These are phyloP conservation scores for Sinodicranocentrus sp. DNA, from an alignment of 2,888 invertebrate genomes.

Conservation along the genomic window DNA sequence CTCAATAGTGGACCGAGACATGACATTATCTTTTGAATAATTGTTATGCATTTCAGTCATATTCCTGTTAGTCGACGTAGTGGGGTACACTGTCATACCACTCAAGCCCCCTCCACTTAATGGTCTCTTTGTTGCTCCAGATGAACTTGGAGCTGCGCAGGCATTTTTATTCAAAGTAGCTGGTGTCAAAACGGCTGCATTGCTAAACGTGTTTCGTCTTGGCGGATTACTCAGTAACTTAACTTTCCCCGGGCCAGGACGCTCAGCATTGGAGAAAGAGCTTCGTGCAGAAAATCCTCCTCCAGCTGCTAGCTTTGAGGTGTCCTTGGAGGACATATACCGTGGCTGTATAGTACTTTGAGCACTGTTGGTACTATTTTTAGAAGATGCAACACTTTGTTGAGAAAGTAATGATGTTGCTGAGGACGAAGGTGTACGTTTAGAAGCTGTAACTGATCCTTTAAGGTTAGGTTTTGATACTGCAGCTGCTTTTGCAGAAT, in stretches of 20 bases:
- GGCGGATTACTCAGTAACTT: constrained; percentile 52
- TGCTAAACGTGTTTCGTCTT: constrained; percentile 53
- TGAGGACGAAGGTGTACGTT: constrained; percentile 57
- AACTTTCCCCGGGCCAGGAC: constrained; percentile 52
- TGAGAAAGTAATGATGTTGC: constrained; percentile 56
- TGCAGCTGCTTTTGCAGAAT: constrained; percentile 75
- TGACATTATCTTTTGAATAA: constrained; percentile 69
- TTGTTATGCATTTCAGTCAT: constrained; percentile 53
- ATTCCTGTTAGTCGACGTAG: constrained; percentile 48
- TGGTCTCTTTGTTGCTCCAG: constrained; percentile 49
- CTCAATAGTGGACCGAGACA: constrained; percentile 76
- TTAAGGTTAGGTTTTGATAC: constrained; percentile 73
- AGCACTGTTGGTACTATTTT: constrained; percentile 23
- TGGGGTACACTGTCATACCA: constrained; percentile 2
- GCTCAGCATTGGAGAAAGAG: constrained; percentile 65
- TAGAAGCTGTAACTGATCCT: constrained; percentile 36
- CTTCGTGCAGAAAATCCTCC: constrained; percentile 67
- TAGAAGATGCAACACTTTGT: constrained; percentile 42
- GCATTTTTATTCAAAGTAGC: constrained; percentile 38
- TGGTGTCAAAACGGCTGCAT: constrained; percentile 26
- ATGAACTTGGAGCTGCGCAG: constrained; percentile 1
- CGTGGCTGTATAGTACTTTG: constrained; percentile 12
- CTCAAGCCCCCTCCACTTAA: constrained; percentile 40
- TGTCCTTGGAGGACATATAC: constrained; percentile 43
- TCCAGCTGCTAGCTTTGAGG: constrained; percentile 19